Evolutionary conservation across 2,888 invertebrate species (phyloP).

Genomic region (Lacanobia oleracea): DNA sequence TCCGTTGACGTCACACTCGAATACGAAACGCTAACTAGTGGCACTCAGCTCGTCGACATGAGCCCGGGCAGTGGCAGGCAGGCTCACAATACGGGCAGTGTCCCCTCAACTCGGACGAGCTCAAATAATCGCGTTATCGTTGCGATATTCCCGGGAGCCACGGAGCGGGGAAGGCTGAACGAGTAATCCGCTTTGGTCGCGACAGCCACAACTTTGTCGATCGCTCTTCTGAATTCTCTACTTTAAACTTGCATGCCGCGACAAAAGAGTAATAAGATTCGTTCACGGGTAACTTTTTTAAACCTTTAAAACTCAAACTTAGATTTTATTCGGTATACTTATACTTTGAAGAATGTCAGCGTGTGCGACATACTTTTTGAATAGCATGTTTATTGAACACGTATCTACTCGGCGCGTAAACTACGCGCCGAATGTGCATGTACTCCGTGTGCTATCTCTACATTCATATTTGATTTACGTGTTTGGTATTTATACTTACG

Average conservation of each 20-base stretch:
- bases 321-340: constrained; percentile 60
- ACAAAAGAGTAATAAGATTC: constrained; percentile 82
- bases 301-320: constrained; percentile 71
- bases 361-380: constrained; percentile 51
- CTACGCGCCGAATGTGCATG: constrained; percentile 36
- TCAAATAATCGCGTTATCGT: constrained; percentile 81
- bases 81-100: constrained; percentile 61
- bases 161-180: constrained; percentile 69
- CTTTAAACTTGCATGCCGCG: constrained; percentile 81
- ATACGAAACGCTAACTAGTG: constrained; percentile 59
- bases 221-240: constrained; percentile 79
- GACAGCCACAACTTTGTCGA: constrained; percentile 81
- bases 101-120: constrained; percentile 65
- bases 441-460: constrained; percentile 44
- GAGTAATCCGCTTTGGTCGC: constrained; percentile 81
- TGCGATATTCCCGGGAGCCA: constrained; percentile 73
- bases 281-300: constrained; percentile 73
- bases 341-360: constrained; percentile 57
- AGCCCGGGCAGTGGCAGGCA: constrained; percentile 40
- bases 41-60: constrained; percentile 52
- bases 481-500: constrained; percentile 42
- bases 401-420: constrained; percentile 29
- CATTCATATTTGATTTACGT: constrained; percentile 58
- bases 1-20: constrained; percentile 59
- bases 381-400: constrained; percentile 50